Evolutionary conservation across 2,888 invertebrate genomes (phyloP), one percentile per base, ranked within the genome.

Genomic region (Zygogramma bicolorata): DNA sequence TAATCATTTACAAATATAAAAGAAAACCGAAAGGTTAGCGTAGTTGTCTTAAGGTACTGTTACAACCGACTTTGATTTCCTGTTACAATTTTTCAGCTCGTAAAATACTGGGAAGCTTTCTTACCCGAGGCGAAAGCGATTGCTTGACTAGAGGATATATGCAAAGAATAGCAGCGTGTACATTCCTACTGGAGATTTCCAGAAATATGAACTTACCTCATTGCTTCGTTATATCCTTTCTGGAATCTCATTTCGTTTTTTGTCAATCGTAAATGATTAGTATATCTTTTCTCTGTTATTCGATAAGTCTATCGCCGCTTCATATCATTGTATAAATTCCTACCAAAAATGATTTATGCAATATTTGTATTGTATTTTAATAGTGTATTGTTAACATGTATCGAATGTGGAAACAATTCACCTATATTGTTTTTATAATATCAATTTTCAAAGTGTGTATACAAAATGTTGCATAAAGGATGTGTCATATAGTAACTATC

Each of bases 61-160:
- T 31, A 34, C 15, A n/a, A n/a, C n/a, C n/a, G n/a, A n/a, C n/a
- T n/a, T n/a, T n/a, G n/a, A n/a, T n/a, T n/a, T n/a, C n/a, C n/a
- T n/a, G n/a, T n/a, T n/a, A n/a, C n/a, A n/a, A 18, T 27, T 70
- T 88, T 86, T 53, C 90, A 97, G 94, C 89, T 97, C 53, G 94
- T 96, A 80, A 95, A 96, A 86, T 94, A 95, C 87, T 98, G 98
- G 99, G 98, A 99, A 88, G 92, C 95, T 22, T 99, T 99, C 89
- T 89, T 97, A 80, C 98, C 98, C 0, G 97, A 97, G 87, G 98
- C 98, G 22, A 95, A 95, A 85, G 94, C 96, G 78, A 96, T 97
- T 87, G 93, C 93, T 88, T 96, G 93, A 94, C 87, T 85, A 82
- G 86, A 86, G 80, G 86, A 86, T 75, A 77, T 86, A 42, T 83